A percentile compares a stretch with the other conserved stretches of the same genome.
phyloP scores from a whole-genome alignment of 2,113 vertebrate genomes.

The Rutilus rutilus region DNA sequence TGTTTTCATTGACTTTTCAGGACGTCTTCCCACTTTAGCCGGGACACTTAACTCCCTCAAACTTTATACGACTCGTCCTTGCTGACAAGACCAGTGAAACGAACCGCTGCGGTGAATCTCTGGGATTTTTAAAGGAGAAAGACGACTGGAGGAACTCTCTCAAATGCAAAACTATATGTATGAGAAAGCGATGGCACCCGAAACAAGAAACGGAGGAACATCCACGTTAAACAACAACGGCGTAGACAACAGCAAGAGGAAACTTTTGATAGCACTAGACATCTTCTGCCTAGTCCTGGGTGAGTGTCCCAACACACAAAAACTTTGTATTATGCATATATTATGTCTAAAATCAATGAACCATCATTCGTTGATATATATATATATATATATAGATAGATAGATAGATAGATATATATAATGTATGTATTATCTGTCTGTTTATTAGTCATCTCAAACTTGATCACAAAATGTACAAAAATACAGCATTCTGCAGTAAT shows the following conservation, averaged over 20 bases:
- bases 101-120: neutral
- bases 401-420: too few species aligned
- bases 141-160: slow-evolving; percentile 64
- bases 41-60: slow-evolving; percentile 45
- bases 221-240: slow-evolving; percentile 86
- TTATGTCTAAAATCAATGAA: neutral
- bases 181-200: slow-evolving; percentile 94
- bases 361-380: too few species aligned
- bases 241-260: slow-evolving; percentile 84
- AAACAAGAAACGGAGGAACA: slow-evolving; percentile 93
- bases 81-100: neutral
- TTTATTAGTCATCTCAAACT: too few species aligned
- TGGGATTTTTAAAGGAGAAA: slow-evolving; percentile 64
- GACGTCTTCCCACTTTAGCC: slow-evolving; percentile 35
- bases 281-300: slow-evolving; percentile 93
- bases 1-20: slow-evolving; percentile 51
- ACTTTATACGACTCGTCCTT: slow-evolving; percentile 58
- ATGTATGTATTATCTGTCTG: too few species aligned
- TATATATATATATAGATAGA: too few species aligned
- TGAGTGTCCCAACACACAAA: slow-evolving; percentile 71
- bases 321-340: neutral
- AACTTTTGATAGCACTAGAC: slow-evolving; percentile 87
- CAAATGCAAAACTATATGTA: slow-evolving; percentile 95
- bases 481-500: too few species aligned
- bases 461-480: too few species aligned